These are phyloP conservation scores for Steinernema carpocapsae DNA, from an alignment of 2,888 invertebrate genomes.

Conservation along the genomic window DNA sequence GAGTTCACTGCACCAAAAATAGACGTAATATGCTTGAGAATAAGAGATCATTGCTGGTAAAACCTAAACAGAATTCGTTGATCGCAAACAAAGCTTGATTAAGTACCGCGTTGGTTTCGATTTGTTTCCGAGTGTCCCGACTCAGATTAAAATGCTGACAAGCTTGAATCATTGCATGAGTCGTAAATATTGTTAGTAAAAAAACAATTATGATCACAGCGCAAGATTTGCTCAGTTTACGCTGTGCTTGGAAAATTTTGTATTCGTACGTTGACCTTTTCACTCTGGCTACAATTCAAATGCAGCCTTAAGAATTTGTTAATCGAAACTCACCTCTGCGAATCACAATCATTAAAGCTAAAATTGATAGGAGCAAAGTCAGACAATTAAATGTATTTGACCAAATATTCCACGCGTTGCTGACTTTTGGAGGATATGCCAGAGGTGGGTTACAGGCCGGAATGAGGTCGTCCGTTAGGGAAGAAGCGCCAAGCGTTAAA, in stretches of 20 bases:
- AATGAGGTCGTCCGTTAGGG: background rate
- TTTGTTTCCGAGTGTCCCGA: background rate
- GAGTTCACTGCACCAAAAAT: background rate
- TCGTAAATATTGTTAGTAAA: background rate
- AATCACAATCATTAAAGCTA: background rate
- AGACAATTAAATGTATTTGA: background rate
- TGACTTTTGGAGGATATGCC: background rate
- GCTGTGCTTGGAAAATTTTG: background rate
- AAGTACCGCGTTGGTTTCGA: constrained; percentile 1
- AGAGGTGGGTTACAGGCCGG: constrained; percentile 11
- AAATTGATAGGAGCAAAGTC: background rate
- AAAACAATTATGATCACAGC: background rate
- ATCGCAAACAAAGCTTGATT: background rate
- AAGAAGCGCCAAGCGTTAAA: background rate
- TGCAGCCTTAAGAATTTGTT: background rate
- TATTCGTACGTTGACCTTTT: background rate
- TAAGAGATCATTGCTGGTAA: background rate
- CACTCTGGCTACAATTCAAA: background rate
- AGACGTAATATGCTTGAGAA: constrained; percentile 7
- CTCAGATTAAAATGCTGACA: background rate
- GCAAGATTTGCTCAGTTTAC: constrained; percentile 16
- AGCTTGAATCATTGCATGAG: background rate
- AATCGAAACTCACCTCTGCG: background rate
- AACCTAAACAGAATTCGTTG: background rate
- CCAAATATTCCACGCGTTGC: background rate